These are phyloP conservation scores for Varecia variegata DNA, from an alignment of 2,797 vertebrate genomes.

Conservation along the genomic window DNA sequence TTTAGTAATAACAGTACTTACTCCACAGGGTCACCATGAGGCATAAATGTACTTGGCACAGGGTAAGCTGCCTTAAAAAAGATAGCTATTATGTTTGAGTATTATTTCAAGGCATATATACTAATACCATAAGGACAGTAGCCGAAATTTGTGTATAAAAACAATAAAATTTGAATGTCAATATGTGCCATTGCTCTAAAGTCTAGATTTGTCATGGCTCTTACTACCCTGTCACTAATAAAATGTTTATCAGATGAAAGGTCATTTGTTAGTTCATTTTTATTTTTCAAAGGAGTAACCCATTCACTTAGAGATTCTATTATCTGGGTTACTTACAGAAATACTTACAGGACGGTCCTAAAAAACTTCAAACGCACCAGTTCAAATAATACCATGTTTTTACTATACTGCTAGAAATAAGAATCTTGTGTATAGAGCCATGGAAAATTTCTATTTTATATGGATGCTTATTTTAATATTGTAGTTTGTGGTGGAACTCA, in stretches of 20 bases:
- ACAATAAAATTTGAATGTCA: not conserved
- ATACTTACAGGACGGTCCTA: not conserved
- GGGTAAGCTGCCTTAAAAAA: not conserved
- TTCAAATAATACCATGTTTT: not conserved
- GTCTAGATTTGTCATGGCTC: not conserved
- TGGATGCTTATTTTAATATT: not conserved
- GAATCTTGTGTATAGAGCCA: not conserved
- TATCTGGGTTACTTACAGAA: not conserved
- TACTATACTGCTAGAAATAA: not conserved
- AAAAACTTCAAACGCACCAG: not conserved
- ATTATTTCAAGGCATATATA: not conserved
- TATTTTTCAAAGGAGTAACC: not conserved
- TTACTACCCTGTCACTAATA: not conserved
- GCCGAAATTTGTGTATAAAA: not conserved
- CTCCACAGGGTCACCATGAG: not conserved
- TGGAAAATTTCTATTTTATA: not conserved
- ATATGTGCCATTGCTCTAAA: not conserved
- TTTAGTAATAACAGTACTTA: not conserved
- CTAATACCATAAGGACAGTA: not conserved
- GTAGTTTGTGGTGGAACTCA: not conserved
- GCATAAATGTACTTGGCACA: not conserved
- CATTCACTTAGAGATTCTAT: not conserved
- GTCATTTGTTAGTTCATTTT: not conserved
- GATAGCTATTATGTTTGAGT: not conserved
- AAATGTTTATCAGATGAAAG: not conserved